Evolutionary conservation across 2,113 vertebrate species (phyloP), one percentile per base, ranked within the genome.

Genomic region (Patagioenas fasciata): DNA sequence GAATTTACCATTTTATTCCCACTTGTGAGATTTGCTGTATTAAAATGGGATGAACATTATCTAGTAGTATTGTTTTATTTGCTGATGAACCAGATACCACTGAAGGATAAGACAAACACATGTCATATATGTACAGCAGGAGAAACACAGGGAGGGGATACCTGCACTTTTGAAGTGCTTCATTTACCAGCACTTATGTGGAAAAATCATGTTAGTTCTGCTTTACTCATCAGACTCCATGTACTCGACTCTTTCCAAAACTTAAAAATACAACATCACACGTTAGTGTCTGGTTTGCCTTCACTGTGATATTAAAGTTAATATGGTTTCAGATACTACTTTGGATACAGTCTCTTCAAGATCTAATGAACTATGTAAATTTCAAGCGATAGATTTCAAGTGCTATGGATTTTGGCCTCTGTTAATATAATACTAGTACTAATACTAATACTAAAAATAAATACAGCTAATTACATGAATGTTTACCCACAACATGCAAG

Each of bases 21-120:
- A 10, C 7, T 77, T 67, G 11, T 0, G 0, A 65, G 15, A 7
- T 42, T 36, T 36, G 2, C 31, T 38, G 3, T 31, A 23, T 60
- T n/a, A 32, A 67, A 82, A 25, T 5, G 8, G 15, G 57, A 5
- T 23, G 64, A 28, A 48, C 15, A 38, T 42, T 61, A 61, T 13
- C 32, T 29, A 8, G 9, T 32, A 62, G 15, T 18, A 9, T 42
- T 66, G 2, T 67, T 78, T 80, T 25, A 20, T 20, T 34, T 72
- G 34, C 53, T 85, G 57, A 56, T 77, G 75, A 60, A 61, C 5
- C 28, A 79, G 31, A 5, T 50, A 34, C 19, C 7, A 21, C 15
- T 80, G 34, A 72, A 75, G 13, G 42, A 71, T 4, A 7, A 90
- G n/a, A 48, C 14, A 53, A 42, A 71, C 26, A 38, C 0, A 2